Conservation (phyloP, 2,888 invertebrate species). For the Agonopterix arenella region DNA sequence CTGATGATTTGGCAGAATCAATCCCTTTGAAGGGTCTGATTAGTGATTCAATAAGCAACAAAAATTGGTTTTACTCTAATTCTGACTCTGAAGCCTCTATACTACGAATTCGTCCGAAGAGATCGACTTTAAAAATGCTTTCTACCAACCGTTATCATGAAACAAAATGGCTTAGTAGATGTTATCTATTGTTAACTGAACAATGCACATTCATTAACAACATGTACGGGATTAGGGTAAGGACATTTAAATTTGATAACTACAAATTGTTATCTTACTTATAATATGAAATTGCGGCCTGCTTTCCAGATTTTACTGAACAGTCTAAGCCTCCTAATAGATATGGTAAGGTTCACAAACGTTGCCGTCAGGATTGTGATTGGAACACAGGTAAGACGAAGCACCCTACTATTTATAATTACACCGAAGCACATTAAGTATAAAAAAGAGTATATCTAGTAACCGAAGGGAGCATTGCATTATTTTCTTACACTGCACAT, state of each 20-base stretch:
- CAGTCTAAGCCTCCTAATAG: slow-evolving; percentile 46
- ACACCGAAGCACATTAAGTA: not conserved
- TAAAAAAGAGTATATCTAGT: not conserved
- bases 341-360: slow-evolving; percentile 51
- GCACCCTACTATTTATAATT: not conserved
- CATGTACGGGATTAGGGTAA: slow-evolving; percentile 57
- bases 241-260: slow-evolving; percentile 10
- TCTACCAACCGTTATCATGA: slow-evolving; percentile 15
- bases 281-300: too few species aligned
- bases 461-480: too few species aligned
- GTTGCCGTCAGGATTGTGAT: slow-evolving; percentile 36
- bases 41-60: slow-evolving; percentile 24
- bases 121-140: slow-evolving; percentile 9
- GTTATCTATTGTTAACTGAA: slow-evolving; percentile 49
- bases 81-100: not conserved
- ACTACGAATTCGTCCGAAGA: not conserved
- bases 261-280: not conserved
- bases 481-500: too few species aligned
- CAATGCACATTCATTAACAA: slow-evolving; percentile 50
- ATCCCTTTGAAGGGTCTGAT: not conserved
- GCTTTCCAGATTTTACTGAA: slow-evolving; percentile 48
- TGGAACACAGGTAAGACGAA: slow-evolving; percentile 37
- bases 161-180: slow-evolving; percentile 36
- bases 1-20: slow-evolving; percentile 2
- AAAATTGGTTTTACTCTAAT: slow-evolving; percentile 33